phyloP scores from a whole-genome alignment of 2,113 vertebrate species.

The Bubo bubo region DNA sequence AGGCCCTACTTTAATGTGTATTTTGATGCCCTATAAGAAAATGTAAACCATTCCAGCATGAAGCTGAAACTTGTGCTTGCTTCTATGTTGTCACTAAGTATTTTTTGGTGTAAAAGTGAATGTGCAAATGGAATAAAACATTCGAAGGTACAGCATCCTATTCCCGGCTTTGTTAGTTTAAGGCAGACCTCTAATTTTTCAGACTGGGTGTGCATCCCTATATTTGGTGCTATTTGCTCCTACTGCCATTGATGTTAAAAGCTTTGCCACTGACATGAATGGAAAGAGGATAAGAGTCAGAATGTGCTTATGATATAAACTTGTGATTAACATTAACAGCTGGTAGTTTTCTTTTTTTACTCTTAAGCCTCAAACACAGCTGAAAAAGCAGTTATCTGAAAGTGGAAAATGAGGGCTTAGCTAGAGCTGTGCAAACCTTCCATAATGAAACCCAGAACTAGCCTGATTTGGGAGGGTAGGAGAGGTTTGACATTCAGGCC shows the following conservation, averaged over 20 bases:
- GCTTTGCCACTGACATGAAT: constrained; percentile 38
- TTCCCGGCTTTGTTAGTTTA: neutral
- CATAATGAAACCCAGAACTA: constrained; percentile 45
- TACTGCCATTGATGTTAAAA: constrained; percentile 22
- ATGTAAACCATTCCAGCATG: neutral
- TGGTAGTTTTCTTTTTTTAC: neutral
- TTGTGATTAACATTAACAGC: constrained; percentile 59
- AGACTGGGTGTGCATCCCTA: neutral
- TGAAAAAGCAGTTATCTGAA: constrained; percentile 65
- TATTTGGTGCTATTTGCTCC: neutral
- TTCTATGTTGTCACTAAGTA: neutral
- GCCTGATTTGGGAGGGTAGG: neutral
- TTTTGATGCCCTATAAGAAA: neutral
- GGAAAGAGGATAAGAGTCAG: constrained; percentile 45
- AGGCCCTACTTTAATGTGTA: neutral
- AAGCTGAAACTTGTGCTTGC: neutral
- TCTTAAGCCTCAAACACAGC: constrained; percentile 56
- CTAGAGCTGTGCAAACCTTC: constrained; percentile 46
- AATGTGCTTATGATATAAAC: constrained; percentile 58
- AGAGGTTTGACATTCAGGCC: constrained; percentile 35
- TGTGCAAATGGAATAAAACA: neutral
- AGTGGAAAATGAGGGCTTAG: constrained; percentile 61
- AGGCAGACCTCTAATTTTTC: neutral
- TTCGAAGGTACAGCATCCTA: neutral
- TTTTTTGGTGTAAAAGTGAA: neutral